Evolutionary conservation across 2,797 vertebrate genomes (phyloP).

Genomic region (Microtus californicus): DNA sequence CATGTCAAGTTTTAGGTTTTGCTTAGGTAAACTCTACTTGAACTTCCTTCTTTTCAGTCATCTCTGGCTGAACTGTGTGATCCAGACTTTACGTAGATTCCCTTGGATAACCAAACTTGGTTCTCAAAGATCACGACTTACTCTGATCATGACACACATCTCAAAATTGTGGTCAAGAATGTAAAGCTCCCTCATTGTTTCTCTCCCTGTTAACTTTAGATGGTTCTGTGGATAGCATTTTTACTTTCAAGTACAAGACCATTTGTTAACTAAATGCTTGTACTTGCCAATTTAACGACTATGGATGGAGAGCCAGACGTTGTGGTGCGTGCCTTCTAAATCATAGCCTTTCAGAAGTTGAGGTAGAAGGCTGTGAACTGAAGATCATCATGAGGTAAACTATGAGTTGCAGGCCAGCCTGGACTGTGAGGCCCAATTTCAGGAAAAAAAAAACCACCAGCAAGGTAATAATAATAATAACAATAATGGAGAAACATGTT

Average conservation of each 20-base stretch:
- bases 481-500: neutral
- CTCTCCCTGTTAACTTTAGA: neutral
- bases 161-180: neutral
- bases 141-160: neutral
- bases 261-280: neutral
- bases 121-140: neutral
- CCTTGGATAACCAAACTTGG: neutral
- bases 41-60: neutral
- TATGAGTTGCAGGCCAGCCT: neutral
- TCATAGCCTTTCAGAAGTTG: neutral
- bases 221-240: neutral
- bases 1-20: neutral
- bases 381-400: neutral
- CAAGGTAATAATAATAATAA: neutral
- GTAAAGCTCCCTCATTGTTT: neutral
- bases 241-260: neutral
- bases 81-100: neutral
- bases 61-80: no score
- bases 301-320: neutral
- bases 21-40: neutral
- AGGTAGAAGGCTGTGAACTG: neutral
- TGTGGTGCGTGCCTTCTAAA: neutral
- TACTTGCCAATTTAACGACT: neutral
- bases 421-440: neutral
- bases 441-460: neutral